Conservation (phyloP, 2,797 vertebrate species). For the Taenioides sp. region DNA sequence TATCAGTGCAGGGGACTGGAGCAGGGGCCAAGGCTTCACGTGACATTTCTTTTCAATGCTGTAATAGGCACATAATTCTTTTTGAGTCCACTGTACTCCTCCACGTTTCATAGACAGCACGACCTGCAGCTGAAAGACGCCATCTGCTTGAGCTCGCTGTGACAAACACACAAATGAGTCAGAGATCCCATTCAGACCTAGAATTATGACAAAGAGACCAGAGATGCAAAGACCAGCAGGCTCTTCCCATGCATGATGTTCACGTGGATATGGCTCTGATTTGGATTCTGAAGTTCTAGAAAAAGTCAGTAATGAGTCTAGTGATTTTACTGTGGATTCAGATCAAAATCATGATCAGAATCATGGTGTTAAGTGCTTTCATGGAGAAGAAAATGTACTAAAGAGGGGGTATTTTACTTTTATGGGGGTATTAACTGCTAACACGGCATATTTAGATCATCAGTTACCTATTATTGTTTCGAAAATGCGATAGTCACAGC, state of each 20-base stretch:
- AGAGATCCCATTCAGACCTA: conserved; percentile 18
- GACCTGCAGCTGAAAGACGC: conserved; percentile 56
- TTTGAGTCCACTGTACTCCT: conserved; percentile 41
- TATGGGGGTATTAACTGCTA: no score
- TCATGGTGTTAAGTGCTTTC: no score
- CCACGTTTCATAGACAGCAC: conserved; percentile 19
- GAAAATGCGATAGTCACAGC: no score
- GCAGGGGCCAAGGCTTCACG: conserved; percentile 41
- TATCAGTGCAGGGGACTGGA: conserved; percentile 50
- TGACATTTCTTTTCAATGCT: conserved; percentile 45
- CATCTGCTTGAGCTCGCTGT: conserved; percentile 65
- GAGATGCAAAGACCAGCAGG: background rate
- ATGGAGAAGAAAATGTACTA: background rate
- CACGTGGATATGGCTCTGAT: background rate
- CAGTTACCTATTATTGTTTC: no score
- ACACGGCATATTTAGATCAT: no score
- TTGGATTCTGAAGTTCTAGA: background rate
- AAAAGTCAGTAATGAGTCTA: background rate
- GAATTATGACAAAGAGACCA: background rate
- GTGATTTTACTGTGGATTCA: background rate
- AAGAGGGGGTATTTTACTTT: no score
- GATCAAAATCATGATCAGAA: background rate
- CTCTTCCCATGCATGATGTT: background rate
- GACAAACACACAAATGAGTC: conserved; percentile 49
- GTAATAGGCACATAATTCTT: conserved; percentile 42